These are phyloP conservation scores for Cynoglossus semilaevis DNA, from an alignment of 2,113 vertebrate species.

Conservation along the genomic window DNA sequence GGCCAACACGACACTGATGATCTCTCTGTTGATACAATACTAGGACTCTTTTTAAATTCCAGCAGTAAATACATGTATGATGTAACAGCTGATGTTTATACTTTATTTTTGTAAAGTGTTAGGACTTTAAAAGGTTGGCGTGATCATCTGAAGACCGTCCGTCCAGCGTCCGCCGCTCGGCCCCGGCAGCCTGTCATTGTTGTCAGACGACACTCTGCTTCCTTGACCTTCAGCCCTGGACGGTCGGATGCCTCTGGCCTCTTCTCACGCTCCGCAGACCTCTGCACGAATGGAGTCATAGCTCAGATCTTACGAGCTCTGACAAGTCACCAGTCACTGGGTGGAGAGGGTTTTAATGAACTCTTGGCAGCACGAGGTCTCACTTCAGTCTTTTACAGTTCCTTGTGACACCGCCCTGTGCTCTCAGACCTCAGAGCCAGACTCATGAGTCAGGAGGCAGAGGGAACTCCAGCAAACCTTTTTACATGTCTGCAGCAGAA, in stretches of 20 bases:
- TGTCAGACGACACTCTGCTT: slow-evolving; percentile 1
- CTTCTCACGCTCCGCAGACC: slow-evolving; percentile 42
- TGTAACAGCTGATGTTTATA: no score
- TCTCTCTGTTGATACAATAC: no score
- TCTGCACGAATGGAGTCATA: slow-evolving; percentile 47
- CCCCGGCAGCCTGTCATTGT: slow-evolving; percentile 6
- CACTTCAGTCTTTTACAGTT: no score
- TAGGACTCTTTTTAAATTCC: no score
- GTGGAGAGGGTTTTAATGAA: no score
- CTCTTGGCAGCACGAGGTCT: no score
- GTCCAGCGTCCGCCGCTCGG: not conserved
- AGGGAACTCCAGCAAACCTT: no score
- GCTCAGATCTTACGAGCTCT: slow-evolving; percentile 48
- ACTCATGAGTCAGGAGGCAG: slow-evolving; percentile 37
- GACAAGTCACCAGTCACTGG: slow-evolving; percentile 35
- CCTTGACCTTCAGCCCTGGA: slow-evolving; percentile 43
- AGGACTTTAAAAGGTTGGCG: no score
- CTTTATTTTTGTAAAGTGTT: no score
- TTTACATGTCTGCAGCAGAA: slow-evolving; percentile 55
- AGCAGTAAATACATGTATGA: no score
- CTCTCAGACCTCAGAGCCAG: slow-evolving; percentile 29
- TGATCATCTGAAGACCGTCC: no score
- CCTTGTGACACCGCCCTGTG: not conserved
- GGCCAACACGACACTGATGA: no score
- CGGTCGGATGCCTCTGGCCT: slow-evolving; percentile 19